Evolutionary conservation across 2,888 invertebrate species (phyloP).

Genomic region (Hecatera dysodea): DNA sequence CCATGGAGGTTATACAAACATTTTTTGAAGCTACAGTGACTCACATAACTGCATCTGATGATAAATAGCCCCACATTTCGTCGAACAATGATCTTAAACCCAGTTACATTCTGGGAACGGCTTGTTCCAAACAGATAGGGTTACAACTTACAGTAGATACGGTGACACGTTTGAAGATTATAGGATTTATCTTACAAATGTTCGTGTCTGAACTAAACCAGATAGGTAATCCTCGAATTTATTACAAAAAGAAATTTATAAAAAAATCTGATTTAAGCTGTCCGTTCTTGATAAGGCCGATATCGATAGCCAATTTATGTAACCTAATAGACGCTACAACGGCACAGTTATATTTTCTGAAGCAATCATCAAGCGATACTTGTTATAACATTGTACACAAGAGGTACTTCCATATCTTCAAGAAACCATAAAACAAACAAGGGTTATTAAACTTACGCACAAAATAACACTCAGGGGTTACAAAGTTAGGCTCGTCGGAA

Average conservation of each 20-base stretch:
- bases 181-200: constrained; percentile 30
- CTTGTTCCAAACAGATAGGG: constrained; percentile 29
- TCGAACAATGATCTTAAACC: constrained; percentile 42
- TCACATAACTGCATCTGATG: constrained; percentile 63
- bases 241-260: neutral
- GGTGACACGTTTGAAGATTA: constrained; percentile 34
- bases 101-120: constrained; percentile 40
- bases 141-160: constrained; percentile 19
- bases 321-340: neutral
- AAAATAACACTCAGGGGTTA: constrained; percentile 43
- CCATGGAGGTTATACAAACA: constrained; percentile 76
- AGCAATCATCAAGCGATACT: neutral
- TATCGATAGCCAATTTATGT: neutral
- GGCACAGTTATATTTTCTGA: neutral
- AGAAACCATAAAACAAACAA: constrained; percentile 48
- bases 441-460: constrained; percentile 53
- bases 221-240: constrained; percentile 3
- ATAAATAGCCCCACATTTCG: constrained; percentile 55
- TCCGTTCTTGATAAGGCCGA: neutral
- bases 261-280: neutral
- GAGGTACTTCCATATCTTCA: constrained; percentile 18
- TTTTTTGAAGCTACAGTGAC: constrained; percentile 68
- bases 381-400: constrained; percentile 4
- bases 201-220: neutral
- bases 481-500: constrained; percentile 45